A percentile compares a stretch with the other conserved stretches of the same genome.
Evolutionary conservation across 2,888 invertebrate genomes (phyloP).

Genomic region (Eustalomyia histrio): DNA sequence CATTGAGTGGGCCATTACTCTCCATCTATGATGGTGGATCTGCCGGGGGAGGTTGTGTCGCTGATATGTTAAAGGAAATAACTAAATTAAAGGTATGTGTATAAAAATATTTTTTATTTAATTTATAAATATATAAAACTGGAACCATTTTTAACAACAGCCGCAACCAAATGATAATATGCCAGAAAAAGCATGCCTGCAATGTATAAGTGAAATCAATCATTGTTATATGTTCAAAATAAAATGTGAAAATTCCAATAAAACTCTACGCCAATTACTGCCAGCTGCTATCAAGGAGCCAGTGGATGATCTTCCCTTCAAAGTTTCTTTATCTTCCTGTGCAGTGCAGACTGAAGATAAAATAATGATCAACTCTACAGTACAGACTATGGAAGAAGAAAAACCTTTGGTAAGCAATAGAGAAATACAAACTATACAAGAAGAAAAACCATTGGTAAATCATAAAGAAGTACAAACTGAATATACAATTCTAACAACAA

Average conservation of each 20-base stretch:
- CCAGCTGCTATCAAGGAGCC: constrained; percentile 70
- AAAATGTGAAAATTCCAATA: constrained; percentile 77
- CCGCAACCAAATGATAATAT: constrained; percentile 75
- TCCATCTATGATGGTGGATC: constrained; percentile 75
- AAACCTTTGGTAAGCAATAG: constrained; percentile 7
- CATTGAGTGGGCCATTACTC: constrained; percentile 72
- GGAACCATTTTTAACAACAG: constrained; percentile 63
- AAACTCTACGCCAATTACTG: constrained; percentile 75
- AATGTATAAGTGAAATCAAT: constrained; percentile 78
- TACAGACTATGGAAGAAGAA: constrained; percentile 30
- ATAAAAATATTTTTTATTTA: constrained; percentile 1
- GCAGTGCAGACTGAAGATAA: constrained; percentile 66
- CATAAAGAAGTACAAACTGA: constrained; percentile 60
- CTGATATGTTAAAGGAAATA: constrained; percentile 75
- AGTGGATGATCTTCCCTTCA: constrained; percentile 9
- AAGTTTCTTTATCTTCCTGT: constrained; percentile 1
- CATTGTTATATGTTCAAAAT: constrained; percentile 78
- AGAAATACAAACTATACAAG: constrained; percentile 26
- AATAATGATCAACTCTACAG: constrained; percentile 8
- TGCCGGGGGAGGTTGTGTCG: constrained; percentile 70
- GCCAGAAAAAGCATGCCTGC: constrained; percentile 77
- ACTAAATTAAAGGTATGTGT: constrained; percentile 71
- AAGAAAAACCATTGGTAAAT: constrained; percentile 5
- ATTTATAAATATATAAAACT: not conserved
- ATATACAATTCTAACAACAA: constrained; percentile 16